Evolutionary conservation across 2,888 invertebrate species (phyloP), one percentile per base, ranked within the genome.

Genomic region (Psococerastis gibbosa): DNA sequence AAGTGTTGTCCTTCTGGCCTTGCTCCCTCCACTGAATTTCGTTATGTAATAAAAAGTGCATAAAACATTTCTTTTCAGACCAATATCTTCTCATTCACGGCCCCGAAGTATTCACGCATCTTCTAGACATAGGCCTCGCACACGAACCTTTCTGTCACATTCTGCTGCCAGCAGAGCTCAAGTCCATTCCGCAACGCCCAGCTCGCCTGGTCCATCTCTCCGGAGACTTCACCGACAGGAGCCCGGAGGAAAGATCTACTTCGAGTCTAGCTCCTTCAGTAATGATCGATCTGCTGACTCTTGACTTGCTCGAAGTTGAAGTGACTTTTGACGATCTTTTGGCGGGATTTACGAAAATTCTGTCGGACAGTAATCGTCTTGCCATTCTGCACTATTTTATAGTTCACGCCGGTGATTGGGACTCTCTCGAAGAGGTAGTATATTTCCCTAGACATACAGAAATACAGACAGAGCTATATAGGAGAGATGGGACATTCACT

Each of bases 81-180:
- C 79, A 82, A 57, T 78, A 84, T 53, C 70, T 91, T 56, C 60
- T 87, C 27, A 84, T 89, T 2, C 77, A 80, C 54, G 78, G 84
- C 18, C 84, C 87, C 11, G 83, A 78, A 55, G 67, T 83, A 22
- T 89, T 87, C 62, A 77, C 81, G 0, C 88, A 91, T 56, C 63
- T 89, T 20, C 64, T 91, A 43, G 89, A 91, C 63, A 77, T 88
- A 41, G 82, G 85, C 3, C 64, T 78, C 8, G 71, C 73, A 53
- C 88, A 87, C 60, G 85, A 87, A 57, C 87, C 88, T 0, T 78
- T 78, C 52, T 80, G 81, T 52, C 83, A 84, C 55, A 73, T 84
- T 43, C 70, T 81, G 1, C 69, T 53, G 16, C 46, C 20, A 6
- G 38, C 17, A 5, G 5, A 17, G 4, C 18, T 38, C 4, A 6